Base-by-base conservation (phyloP, 2,888 invertebrate genomes). In the Andrena trimmerana region DNA sequence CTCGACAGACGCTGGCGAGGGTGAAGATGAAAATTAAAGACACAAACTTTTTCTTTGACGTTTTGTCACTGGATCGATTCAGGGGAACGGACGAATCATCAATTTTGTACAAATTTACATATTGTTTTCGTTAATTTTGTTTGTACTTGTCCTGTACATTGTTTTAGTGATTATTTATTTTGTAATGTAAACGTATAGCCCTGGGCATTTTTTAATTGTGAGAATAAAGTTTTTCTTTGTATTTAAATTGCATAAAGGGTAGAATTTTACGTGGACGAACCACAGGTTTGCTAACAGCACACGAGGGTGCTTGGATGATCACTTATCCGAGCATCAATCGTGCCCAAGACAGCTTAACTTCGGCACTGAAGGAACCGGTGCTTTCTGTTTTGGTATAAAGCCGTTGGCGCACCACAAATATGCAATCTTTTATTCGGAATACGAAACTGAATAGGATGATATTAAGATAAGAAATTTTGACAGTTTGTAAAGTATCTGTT, bases 1-100 rank as follows among this genome's bases (percentile, higher is more conserved):
- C 95, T 97, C 97, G 90, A 97, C 96, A 83, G 97, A 97, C 94
- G 97, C 96, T 70, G 97, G 96, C 89, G 97, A 97, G 93, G 97
- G 97, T 87, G 97, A 96, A 88, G 97, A 97, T 92, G 97, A 97
- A 87, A 70, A 69, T 50, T 84, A 60, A 77, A 16, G 29, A 20
- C 31, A 8, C 13, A n/a, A 7, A 16, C 13, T 13, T 29, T 63
- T 48, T 20, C 29, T 16, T 16, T 2, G 8, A 3, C n/a, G 6
- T 60, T 33, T 29, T 8, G 33, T 54, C 60, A 13, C 8, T 24
- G 50, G 24, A 27, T 33, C 20, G 1, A 31, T 8, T 65, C 62
- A 29, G 59, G 57, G 60, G 72, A 73, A 81, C 33, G 72, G 52
- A 57, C 69, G 24, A 36, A 42, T 74, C 72, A 59, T 63, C 10